Evolutionary conservation across 2,797 vertebrate species (phyloP), one percentile per base, ranked within the genome.

Genomic region (Takifugu ocellatus): DNA sequence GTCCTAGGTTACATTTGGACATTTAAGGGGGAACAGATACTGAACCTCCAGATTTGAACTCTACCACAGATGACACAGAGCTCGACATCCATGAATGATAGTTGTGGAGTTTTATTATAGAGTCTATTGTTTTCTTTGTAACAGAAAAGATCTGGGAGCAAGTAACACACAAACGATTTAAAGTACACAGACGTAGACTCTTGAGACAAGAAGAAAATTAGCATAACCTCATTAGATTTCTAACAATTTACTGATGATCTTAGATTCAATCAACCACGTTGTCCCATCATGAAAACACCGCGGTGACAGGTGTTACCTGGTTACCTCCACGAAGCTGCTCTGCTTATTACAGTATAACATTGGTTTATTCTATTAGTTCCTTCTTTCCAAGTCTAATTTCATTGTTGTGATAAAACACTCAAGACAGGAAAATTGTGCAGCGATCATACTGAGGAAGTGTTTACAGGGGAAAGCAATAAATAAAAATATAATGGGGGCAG

Each of bases 91-190:
- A 70, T 61, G 3, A 67, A 75, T 81, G 51, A 81, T 63, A 79
- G 76, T 61, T 74, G 73, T 70, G 59, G 56, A 33, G 59, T 75
- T 84, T 89, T 85, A 87, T 89, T 87, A 76, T 84, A 88, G 73
- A 87, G 82, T 64, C 55, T 65, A 75, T 67, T 77, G 56, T 51
- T 49, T 63, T 74, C 75, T 81, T 66, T 76, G 69, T 65, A 61
- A 65, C 75, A 84, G 76, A 81, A 68, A 67, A 65, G 43, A 70
- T 76, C 51, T 73, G 42, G 42, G 72, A 61, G 71, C 26, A 25
- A 60, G 57, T 59, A 54, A 54, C 52, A 48, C 29, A 68, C 27
- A 66, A 56, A 77, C 58, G 77, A 52, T 51, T 44, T 72, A 69
- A 79, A 72, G 74, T 75, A 83, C 77, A 86, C 39, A n/a, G 47